A percentile compares a stretch with the other conserved stretches of the same genome.
Conservation (phyloP, 2,113 vertebrate species). For the Prionailurus bengalensis region DNA sequence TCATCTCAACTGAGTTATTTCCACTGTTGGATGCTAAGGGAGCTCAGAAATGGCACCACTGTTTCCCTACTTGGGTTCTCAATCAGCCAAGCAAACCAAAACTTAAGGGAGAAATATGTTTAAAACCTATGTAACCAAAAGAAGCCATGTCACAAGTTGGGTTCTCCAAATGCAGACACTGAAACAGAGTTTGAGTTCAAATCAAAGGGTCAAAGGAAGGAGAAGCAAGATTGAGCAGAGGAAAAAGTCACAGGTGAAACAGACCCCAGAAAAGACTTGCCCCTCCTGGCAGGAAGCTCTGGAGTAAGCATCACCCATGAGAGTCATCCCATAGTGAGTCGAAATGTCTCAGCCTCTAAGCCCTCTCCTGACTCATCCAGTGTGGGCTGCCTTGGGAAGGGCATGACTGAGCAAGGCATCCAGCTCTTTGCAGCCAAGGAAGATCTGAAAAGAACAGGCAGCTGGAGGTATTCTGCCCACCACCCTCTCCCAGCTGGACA, state of each 20-base stretch:
- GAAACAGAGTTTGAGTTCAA: not conserved
- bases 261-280: not conserved
- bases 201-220: not conserved
- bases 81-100: slow-evolving; percentile 17
- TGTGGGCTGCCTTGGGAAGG: not conserved
- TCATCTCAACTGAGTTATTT: not conserved
- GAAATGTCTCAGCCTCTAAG: not conserved
- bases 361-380: not conserved
- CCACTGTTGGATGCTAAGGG: not conserved
- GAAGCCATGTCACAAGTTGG: not conserved
- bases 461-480: not conserved
- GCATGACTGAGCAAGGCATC: not conserved
- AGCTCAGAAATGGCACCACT: not conserved
- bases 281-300: not conserved
- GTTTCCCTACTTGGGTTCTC: not conserved
- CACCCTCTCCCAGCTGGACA: not conserved
- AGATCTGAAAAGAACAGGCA: not conserved
- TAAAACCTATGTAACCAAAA: not conserved
- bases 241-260: not conserved
- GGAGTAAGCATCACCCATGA: not conserved
- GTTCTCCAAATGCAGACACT: not conserved
- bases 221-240: not conserved
- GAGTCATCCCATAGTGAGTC: not conserved
- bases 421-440: not conserved
- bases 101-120: not conserved